Conservation (phyloP, 2,888 invertebrate species). For the Polyommatus icarus region DNA sequence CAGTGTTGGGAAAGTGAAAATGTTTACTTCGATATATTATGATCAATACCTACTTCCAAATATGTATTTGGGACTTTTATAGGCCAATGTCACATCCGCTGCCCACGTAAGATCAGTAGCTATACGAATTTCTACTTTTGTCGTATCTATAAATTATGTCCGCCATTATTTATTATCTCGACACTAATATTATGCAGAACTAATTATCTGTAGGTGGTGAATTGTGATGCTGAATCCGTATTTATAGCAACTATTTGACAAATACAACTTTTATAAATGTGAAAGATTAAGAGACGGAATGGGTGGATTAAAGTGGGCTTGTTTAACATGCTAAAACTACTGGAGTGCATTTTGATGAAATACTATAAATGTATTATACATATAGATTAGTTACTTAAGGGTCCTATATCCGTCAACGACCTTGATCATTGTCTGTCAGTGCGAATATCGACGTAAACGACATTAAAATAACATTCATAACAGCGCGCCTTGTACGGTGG, state of each 20-base stretch:
- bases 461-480: too few species aligned
- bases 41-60: background rate
- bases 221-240: constrained; percentile 9
- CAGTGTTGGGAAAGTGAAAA: too few species aligned
- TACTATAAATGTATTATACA: too few species aligned
- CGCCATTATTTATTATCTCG: background rate
- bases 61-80: background rate
- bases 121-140: background rate
- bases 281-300: too few species aligned
- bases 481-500: too few species aligned
- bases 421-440: too few species aligned
- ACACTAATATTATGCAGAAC: constrained; percentile 15
- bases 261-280: background rate
- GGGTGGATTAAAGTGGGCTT: too few species aligned
- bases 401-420: too few species aligned
- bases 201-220: constrained; percentile 20
- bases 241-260: background rate
- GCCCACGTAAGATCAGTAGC: background rate
- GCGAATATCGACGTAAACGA: too few species aligned
- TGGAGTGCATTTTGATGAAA: too few species aligned
- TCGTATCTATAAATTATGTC: background rate
- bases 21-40: background rate
- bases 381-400: too few species aligned
- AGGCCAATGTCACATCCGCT: background rate
- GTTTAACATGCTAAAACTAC: too few species aligned